phyloP scores from a whole-genome alignment of 2,888 invertebrate genomes.

The Zeuzera pyrina region DNA sequence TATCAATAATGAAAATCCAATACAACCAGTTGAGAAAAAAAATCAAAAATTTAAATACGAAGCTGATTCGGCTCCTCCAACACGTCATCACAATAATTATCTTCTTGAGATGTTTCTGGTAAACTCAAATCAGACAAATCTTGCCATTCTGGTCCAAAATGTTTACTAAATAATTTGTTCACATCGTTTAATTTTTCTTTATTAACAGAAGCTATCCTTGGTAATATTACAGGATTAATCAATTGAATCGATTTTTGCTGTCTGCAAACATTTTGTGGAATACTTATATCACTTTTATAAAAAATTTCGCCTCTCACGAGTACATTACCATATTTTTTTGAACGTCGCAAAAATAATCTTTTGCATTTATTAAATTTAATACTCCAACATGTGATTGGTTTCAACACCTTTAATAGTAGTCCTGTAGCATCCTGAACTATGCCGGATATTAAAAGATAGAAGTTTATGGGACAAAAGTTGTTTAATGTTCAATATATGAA shows the following conservation, averaged over 20 bases:
- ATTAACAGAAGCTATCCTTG: slow-evolving; percentile 11
- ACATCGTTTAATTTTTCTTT: slow-evolving; percentile 15
- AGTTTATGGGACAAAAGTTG: too few species aligned
- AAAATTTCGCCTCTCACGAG: slow-evolving; percentile 13
- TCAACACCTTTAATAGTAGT: too few species aligned
- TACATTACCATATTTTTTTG: slow-evolving; percentile 12
- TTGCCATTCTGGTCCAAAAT: slow-evolving; percentile 13
- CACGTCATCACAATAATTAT: slow-evolving; percentile 10
- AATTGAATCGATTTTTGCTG: slow-evolving; percentile 10
- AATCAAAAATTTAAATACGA: slow-evolving; percentile 4
- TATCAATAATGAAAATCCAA: too few species aligned
- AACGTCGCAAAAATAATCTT: slow-evolving; percentile 12
- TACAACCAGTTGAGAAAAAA: not conserved
- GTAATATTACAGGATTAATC: slow-evolving; percentile 2
- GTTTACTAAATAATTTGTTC: slow-evolving; percentile 12
- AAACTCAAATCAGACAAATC: slow-evolving; percentile 8
- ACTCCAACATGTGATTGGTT: slow-evolving; percentile 12
- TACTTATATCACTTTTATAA: slow-evolving; percentile 13
- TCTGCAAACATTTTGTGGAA: slow-evolving; percentile 9
- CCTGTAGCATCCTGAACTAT: too few species aligned
- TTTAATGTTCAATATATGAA: too few species aligned
- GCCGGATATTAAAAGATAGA: too few species aligned
- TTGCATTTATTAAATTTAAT: slow-evolving; percentile 16
- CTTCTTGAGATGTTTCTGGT: slow-evolving; percentile 7
- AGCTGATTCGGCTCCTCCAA: slow-evolving; percentile 8